Evolutionary conservation across 2,797 vertebrate genomes (phyloP).

Genomic region (Gobio occitaniae): DNA sequence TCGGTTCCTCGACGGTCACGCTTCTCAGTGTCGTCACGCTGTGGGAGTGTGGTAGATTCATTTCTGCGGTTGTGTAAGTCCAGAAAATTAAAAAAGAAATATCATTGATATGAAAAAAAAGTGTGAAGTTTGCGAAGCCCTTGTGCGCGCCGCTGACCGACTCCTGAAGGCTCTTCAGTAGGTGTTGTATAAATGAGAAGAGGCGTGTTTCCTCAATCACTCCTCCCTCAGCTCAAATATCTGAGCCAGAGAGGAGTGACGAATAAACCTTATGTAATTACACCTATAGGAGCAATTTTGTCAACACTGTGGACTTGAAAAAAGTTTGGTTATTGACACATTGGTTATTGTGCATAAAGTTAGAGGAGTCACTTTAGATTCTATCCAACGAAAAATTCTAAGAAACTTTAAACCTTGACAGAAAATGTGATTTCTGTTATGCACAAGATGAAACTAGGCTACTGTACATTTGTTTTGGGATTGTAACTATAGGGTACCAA

Average conservation of each 20-base stretch:
- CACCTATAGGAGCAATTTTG: too few relatives aligned
- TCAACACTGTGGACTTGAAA: too few relatives aligned
- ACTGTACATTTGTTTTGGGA: too few relatives aligned
- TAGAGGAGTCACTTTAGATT: too few relatives aligned
- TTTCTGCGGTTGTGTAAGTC: constrained; percentile 26
- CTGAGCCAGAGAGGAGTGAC: neutral
- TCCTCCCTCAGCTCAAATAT: constrained; percentile 19
- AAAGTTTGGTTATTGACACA: too few relatives aligned
- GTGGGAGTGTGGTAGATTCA: constrained; percentile 52
- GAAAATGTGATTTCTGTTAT: too few relatives aligned
- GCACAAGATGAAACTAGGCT: too few relatives aligned
- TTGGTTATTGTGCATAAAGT: too few relatives aligned
- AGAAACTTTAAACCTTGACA: too few relatives aligned
- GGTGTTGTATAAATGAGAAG: constrained; percentile 21
- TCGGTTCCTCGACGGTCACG: constrained; percentile 64
- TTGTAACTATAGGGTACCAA: too few relatives aligned
- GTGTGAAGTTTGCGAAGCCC: neutral
- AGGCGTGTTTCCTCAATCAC: neutral
- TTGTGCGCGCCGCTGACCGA: neutral
- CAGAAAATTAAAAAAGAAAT: constrained; percentile 1
- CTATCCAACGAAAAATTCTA: too few relatives aligned
- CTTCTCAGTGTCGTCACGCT: constrained; percentile 63
- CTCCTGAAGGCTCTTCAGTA: neutral
- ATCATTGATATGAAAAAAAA: neutral
- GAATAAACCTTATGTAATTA: too few relatives aligned